Conservation (phyloP, 2,113 vertebrate species). For the Eretmodus cyanostictus region DNA sequence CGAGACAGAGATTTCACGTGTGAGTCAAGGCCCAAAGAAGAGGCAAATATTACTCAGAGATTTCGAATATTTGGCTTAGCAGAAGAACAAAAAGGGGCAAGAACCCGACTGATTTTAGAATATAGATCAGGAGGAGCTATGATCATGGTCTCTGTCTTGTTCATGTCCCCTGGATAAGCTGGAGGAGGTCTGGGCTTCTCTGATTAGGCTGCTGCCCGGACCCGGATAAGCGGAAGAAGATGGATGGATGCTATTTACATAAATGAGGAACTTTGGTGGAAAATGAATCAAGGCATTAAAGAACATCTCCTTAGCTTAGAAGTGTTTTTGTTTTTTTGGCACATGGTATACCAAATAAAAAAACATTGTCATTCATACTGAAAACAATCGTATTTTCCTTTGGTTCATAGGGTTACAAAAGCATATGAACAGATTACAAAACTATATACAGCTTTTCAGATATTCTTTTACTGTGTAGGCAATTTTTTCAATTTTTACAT, state of each 20-base stretch:
- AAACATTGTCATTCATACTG: not conserved
- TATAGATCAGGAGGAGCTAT: no score
- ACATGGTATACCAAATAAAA: not conserved
- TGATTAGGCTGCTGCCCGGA: not conserved
- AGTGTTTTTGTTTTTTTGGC: not conserved
- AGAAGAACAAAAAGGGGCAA: no score
- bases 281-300: not conserved
- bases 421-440: not conserved
- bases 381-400: not conserved
- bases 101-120: no score
- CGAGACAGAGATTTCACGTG: no score
- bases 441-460: not conserved
- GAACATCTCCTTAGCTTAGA: not conserved
- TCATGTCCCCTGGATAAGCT: not conserved
- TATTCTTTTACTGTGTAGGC: not conserved
- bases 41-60: no score
- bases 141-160: no score
- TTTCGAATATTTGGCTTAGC: rapidly evolving
- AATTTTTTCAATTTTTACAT: not conserved
- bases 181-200: not conserved
- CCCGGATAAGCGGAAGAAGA: not conserved
- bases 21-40: no score
- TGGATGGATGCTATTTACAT: not conserved
- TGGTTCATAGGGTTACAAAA: not conserved
- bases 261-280: not conserved